phyloP scores from a whole-genome alignment of 64 coral and sea anemone species.

The Acropora yongei region DNA sequence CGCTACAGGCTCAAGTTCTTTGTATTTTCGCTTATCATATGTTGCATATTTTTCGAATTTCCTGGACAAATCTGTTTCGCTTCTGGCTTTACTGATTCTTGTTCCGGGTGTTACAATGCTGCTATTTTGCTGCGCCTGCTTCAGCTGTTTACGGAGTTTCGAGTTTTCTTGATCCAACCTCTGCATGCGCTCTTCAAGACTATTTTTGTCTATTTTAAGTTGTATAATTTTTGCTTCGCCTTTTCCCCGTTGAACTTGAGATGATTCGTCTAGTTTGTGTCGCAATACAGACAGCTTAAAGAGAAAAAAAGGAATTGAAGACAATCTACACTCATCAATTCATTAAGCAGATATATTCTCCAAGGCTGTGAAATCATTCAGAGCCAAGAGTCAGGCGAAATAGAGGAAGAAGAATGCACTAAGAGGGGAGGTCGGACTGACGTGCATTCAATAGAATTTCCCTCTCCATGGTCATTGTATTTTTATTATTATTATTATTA shows the following conservation, averaged over 20 bases:
- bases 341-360: background rate
- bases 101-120: slow-evolving; percentile 22
- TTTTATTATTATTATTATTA: no score
- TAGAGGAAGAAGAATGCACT: no score
- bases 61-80: slow-evolving; percentile 42
- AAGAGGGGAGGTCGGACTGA: no score
- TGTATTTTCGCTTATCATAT: background rate
- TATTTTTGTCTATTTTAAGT: slow-evolving; percentile 15
- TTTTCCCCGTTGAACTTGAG: background rate
- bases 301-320: background rate
- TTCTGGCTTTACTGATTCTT: slow-evolving; percentile 49
- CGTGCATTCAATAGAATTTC: no score
- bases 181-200: background rate
- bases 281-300: background rate
- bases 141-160: slow-evolving; percentile 19
- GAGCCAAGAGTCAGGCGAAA: no score
- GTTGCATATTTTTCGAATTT: slow-evolving; percentile 34
- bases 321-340: background rate
- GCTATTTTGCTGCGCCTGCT: slow-evolving; percentile 22
- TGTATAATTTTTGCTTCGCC: background rate
- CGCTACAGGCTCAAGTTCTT: background rate
- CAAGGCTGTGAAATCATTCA: background rate
- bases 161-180: slow-evolving; percentile 26
- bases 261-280: background rate
- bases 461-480: no score